phyloP scores from a whole-genome alignment of 2,113 vertebrate species.

The Ceratotherium simum region DNA sequence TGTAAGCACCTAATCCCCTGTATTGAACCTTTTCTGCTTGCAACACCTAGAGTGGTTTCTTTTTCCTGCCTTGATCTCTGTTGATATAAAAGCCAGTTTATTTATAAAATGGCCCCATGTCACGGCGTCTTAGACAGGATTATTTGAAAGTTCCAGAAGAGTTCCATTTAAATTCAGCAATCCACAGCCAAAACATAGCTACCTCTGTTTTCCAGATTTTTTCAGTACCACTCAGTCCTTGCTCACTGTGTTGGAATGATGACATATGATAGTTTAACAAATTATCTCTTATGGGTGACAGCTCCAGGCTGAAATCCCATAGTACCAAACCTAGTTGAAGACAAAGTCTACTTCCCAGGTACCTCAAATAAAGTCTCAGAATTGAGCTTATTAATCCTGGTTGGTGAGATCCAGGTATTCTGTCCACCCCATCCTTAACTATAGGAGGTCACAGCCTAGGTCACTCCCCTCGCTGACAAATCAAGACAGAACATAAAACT shows the following conservation, averaged over 20 bases:
- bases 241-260: background rate
- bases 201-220: background rate
- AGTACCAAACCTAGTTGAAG: background rate
- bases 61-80: background rate
- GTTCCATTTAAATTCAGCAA: conserved; percentile 5
- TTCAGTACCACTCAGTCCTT: background rate
- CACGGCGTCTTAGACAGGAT: background rate
- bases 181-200: background rate
- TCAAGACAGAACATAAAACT: background rate
- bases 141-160: conserved; percentile 5
- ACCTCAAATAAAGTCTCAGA: background rate
- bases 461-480: background rate
- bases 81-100: background rate
- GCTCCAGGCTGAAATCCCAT: background rate
- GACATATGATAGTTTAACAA: background rate
- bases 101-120: background rate
- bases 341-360: background rate
- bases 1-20: background rate
- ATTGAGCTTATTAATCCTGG: background rate
- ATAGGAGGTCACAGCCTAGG: background rate
- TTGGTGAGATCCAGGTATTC: background rate
- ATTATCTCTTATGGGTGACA: background rate
- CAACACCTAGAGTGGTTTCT: conserved; percentile 1
- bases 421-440: background rate
- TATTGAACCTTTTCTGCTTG: background rate